phyloP scores from a whole-genome alignment of 2,113 vertebrate species.

The Nesogale talazaci region DNA sequence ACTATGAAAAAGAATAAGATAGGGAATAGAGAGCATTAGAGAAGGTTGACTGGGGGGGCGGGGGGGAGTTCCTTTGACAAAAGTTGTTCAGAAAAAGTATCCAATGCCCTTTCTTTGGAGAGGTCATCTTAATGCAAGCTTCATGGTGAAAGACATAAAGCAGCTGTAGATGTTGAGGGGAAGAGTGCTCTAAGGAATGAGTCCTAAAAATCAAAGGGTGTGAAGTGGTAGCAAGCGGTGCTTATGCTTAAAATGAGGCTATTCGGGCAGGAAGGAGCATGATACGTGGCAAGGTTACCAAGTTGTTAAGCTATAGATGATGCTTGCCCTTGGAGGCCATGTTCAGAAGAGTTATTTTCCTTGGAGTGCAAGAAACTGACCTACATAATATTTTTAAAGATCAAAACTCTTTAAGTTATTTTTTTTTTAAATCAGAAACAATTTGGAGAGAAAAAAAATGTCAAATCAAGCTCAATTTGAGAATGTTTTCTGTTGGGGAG shows the following conservation, averaged over 20 bases:
- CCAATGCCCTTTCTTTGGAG: background rate
- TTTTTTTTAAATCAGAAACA: background rate
- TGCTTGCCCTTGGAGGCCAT: too few species aligned
- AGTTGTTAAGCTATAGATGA: background rate
- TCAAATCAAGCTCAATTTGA: background rate
- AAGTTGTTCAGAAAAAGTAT: background rate
- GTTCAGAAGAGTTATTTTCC: background rate
- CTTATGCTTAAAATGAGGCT: background rate
- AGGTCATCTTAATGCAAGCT: background rate
- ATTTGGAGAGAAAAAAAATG: background rate
- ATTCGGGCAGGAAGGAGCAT: background rate
- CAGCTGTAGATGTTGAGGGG: background rate
- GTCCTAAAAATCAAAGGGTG: background rate
- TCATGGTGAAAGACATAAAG: background rate
- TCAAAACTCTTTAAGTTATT: background rate
- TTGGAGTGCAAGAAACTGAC: background rate
- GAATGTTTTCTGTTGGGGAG: background rate
- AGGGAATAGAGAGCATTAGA: background rate
- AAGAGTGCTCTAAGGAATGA: background rate
- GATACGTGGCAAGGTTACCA: too few species aligned
- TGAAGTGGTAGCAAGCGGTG: background rate
- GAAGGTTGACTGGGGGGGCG: too few species aligned
- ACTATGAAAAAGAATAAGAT: background rate
- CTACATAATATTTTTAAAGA: slow-evolving; percentile 12
- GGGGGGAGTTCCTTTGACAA: background rate